Conservation (phyloP, 2,888 invertebrate species). For the Clivina fossor region DNA sequence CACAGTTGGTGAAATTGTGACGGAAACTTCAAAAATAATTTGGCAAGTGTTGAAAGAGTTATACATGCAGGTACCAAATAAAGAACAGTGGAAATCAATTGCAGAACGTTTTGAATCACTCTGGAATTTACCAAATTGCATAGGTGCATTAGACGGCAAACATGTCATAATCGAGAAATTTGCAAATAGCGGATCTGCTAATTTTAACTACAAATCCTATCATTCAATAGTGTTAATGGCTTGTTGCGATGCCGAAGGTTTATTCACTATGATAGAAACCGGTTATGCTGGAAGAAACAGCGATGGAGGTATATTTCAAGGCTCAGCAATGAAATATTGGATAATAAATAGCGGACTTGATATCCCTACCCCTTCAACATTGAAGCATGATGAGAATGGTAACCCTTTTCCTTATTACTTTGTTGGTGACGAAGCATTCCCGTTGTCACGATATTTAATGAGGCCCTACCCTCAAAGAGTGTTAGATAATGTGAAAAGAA, state of each 20-base stretch:
- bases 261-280: constrained; percentile 44
- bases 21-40: constrained; percentile 38
- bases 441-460: constrained; percentile 40
- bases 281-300: constrained; percentile 11
- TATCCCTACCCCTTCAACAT: constrained; percentile 30
- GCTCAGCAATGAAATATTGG: constrained; percentile 38
- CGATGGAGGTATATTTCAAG: constrained; percentile 36
- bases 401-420: constrained; percentile 38
- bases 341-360: constrained; percentile 31
- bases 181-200: constrained; percentile 40
- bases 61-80: constrained; percentile 39
- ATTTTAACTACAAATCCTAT: constrained; percentile 44
- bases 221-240: constrained; percentile 45
- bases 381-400: constrained; percentile 32
- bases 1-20: constrained; percentile 39
- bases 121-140: constrained; percentile 44
- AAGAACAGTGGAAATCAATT: constrained; percentile 40
- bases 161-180: constrained; percentile 43
- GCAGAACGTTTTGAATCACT: constrained; percentile 40
- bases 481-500: constrained; percentile 38
- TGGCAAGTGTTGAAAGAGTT: constrained; percentile 37
- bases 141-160: constrained; percentile 43
- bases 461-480: constrained; percentile 40
- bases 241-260: constrained; percentile 44
- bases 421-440: constrained; percentile 41